These are phyloP conservation scores for Helicolenus hilgendorfi DNA, from an alignment of 2,797 vertebrate genomes.

Conservation along the genomic window DNA sequence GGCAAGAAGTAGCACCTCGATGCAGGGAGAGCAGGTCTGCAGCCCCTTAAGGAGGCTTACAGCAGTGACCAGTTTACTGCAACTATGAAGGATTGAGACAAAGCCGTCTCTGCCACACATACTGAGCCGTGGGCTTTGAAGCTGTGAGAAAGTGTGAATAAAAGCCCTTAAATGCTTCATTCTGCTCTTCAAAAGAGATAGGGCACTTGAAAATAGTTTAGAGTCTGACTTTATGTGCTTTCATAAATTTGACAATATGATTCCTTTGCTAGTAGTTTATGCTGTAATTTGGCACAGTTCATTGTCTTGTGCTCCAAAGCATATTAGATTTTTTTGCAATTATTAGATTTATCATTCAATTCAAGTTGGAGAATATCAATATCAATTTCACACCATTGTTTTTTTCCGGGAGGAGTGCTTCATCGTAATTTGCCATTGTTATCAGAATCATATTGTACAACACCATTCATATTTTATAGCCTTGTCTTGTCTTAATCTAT, in stretches of 20 bases:
- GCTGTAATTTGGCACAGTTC: not conserved
- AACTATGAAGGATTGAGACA: not conserved
- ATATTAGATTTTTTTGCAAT: not conserved
- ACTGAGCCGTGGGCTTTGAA: not conserved
- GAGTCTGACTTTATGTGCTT: not conserved
- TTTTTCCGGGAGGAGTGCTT: not conserved
- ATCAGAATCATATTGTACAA: not conserved
- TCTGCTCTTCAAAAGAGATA: not conserved
- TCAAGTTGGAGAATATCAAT: not conserved
- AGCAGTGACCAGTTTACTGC: not conserved
- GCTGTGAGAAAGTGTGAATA: not conserved
- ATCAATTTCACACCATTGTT: not conserved
- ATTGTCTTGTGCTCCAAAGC: not conserved
- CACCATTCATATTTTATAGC: not conserved
- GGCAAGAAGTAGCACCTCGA: slow-evolving; percentile 12
- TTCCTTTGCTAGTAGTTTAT: not conserved
- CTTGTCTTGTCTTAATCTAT: not conserved
- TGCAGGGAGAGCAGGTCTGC: not conserved
- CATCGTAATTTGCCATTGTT: not conserved
- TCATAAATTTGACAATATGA: not conserved
- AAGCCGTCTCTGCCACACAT: not conserved
- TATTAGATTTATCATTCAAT: not conserved
- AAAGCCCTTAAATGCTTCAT: not conserved
- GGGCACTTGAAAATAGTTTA: not conserved
- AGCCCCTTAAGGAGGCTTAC: slow-evolving; percentile 8